Evolutionary conservation across 64 coral and sea anemone species (phyloP), one percentile per base, ranked within the genome.

Genomic region (Trachythela sp.): DNA sequence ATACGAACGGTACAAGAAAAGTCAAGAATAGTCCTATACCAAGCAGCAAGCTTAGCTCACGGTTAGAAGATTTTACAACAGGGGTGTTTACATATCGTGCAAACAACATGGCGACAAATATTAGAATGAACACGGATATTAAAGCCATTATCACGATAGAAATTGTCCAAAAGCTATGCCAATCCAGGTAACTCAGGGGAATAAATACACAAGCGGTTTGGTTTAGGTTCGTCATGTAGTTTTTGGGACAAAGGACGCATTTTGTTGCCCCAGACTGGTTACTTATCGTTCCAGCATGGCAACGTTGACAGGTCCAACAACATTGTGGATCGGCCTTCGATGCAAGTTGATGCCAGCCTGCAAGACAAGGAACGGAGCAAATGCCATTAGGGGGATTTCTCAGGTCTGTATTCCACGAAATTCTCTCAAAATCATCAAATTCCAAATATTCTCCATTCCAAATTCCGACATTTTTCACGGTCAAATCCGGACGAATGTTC

Each of bases 271-370:
- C 85, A 20, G 86, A 39, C 6, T 49, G 22, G 54, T 94, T 89
- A 30, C 93, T 94, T 0, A 92, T 67, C 7, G 84, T 85, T 9
- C 83, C 83, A 13, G 7, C 24, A 36, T 85, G 86, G 64, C 93
- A 94, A 8, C 24, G 15, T 40, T 86, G 88, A 58, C 93, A 94
- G 45, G 80, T 60, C 93, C 93, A 94, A 48, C 93, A 94, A 36
- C 93, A 94, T 27, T 41, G 29, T 40, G 72, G 86, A 39, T 39
- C 31, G 8, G 13, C 8, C 14, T 89, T 87, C n/a, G 52, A 39
- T 17, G 91, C 42, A 18, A 89, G 36, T 22, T 91, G 70, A 41
- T 40, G 91, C 20, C 41, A 75, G 10, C 93, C 93, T 18, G 90
- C 71, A 32, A 34, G 42, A 64, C 93, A 94, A 5, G 35, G 51